Evolutionary conservation across 2,888 invertebrate genomes (phyloP), one percentile per base, ranked within the genome.

Genomic region (Drepana falcataria): DNA sequence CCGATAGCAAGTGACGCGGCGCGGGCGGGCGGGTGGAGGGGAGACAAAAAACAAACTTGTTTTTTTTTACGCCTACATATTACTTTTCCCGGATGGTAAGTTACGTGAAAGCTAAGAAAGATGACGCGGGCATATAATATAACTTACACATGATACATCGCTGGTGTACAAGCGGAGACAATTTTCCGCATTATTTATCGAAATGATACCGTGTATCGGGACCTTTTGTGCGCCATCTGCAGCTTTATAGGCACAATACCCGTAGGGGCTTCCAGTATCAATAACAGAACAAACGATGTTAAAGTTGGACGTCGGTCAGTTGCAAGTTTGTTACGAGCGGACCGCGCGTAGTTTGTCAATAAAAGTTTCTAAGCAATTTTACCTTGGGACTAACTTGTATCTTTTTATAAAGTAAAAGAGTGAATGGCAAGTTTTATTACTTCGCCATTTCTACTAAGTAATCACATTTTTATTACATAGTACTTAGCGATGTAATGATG

Each of bases 331-430:
- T 76, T 80, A 76, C 73, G 74, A 65, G 60, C 67, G 69, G 67
- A 75, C 63, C 65, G 65, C 67, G 67, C 66, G 65, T 73, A 81
- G 77, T 84, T 83, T 82, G 81, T 85, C 85, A 85, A 85, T 85
- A 87, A 83, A 84, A 85, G 74, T 87, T 79, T 59, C 60, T 72
- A 83, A 84, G 82, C 83, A 82, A 84, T 85, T 83, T 77, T 66
- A 78, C 79, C 78, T 78, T 70, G 81, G 78, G 80, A 81, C 79
- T 73, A 66, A 73, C 71, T 71, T 73, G 66, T 78, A 79, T 81
- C 76, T 73, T 77, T 85, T 81, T 79, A 81, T 77, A 79, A 79
- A 84, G 73, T 75, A 66, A 67, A 65, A 60, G 58, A 56, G 62
- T 64, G 61, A 55, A 51, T 58, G 69, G 65, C 74, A 9, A 2